These are phyloP conservation scores for Sphenodon punctatus DNA, from an alignment of 2,797 vertebrate species.

Conservation along the genomic window DNA sequence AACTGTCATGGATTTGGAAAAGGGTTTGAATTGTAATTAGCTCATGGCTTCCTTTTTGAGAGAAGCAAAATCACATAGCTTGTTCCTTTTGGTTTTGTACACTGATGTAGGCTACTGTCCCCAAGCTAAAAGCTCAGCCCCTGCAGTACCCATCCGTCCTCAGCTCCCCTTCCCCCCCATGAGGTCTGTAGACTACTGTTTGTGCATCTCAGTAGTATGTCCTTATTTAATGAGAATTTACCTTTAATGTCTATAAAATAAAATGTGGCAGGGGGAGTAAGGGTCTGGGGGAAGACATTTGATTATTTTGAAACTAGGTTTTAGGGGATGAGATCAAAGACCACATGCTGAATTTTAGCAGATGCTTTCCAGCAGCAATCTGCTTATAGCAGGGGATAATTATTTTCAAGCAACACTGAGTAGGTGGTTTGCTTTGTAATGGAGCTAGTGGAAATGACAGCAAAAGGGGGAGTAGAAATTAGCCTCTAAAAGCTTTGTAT, in stretches of 20 bases:
- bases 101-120: too few relatives aligned
- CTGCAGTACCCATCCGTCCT: neutral
- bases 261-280: too few relatives aligned
- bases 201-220: neutral
- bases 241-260: too few relatives aligned
- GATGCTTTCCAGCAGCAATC: neutral
- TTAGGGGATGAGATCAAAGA: neutral
- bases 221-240: neutral
- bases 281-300: too few relatives aligned
- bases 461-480: neutral
- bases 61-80: neutral
- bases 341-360: neutral
- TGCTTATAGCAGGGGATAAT: neutral
- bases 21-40: neutral
- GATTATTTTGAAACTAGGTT: neutral
- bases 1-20: neutral
- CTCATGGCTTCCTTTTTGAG: neutral
- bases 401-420: neutral
- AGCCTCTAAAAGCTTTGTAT: neutral
- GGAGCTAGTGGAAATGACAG: neutral
- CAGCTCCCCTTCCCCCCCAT: neutral
- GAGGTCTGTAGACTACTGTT: neutral
- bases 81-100: neutral
- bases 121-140: neutral
- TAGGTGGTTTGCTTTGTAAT: neutral